Conservation (phyloP, 1,140 invertebrate species). For the Portunus trituberculatus region DNA sequence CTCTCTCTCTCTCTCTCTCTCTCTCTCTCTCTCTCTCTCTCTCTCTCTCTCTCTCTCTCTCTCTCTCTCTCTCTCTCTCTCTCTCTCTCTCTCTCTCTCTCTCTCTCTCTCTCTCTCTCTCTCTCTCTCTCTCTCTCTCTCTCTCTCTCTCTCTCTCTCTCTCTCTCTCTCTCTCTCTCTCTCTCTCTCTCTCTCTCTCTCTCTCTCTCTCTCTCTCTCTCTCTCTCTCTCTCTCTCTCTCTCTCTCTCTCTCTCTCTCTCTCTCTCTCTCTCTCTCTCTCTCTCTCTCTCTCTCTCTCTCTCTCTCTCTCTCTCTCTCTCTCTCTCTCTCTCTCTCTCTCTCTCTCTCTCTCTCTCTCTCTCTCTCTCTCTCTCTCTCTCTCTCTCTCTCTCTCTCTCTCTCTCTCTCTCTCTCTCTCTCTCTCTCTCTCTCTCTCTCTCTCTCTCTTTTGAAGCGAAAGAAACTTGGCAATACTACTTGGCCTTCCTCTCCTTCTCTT, state of each 20-base stretch:
- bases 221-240: neutral
- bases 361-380: neutral
- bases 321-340: neutral
- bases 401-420: neutral
- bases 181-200: neutral
- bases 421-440: neutral
- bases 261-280: neutral
- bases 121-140: neutral
- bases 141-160: neutral
- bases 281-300: neutral
- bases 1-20: neutral
- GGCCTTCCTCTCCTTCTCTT: too few relatives aligned
- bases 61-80: neutral
- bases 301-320: neutral
- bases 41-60: neutral
- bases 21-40: neutral
- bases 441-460: too few relatives aligned
- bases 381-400: neutral
- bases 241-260: neutral
- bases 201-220: neutral
- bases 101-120: neutral
- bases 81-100: neutral
- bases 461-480: too few relatives aligned
- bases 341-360: neutral
- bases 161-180: neutral